Conservation (phyloP, 2,797 vertebrate species). For the Dromococcyx pavoninus region DNA sequence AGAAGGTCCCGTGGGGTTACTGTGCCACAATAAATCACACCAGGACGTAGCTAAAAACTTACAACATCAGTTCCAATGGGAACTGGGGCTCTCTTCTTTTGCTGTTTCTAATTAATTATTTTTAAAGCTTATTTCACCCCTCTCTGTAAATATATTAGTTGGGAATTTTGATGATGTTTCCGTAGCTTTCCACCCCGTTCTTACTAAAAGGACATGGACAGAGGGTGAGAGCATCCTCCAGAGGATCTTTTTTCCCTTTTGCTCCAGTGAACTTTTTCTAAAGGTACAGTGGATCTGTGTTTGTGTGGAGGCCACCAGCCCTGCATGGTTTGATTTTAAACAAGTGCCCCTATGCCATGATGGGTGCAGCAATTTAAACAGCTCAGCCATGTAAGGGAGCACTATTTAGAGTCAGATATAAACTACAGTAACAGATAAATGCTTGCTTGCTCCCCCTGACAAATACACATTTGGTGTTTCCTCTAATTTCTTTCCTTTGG, state of each 20-base stretch:
- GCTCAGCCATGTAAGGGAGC: background rate
- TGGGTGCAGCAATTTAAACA: background rate
- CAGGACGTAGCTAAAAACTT: background rate
- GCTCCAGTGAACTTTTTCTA: background rate
- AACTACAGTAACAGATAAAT: background rate
- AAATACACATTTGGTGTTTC: background rate
- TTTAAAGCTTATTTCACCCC: background rate
- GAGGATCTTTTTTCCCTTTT: background rate
- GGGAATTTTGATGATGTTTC: background rate
- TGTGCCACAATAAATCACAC: background rate
- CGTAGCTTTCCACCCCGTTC: rapidly evolving
- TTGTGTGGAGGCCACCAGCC: background rate
- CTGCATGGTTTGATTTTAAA: rapidly evolving
- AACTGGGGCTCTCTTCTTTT: rapidly evolving
- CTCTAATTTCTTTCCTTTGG: background rate
- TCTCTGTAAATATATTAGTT: rapidly evolving
- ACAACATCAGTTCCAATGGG: rapidly evolving
- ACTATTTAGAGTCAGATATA: rapidly evolving
- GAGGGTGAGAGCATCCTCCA: rapidly evolving
- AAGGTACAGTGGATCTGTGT: rapidly evolving
- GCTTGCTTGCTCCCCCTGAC: background rate
- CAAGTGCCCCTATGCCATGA: background rate
- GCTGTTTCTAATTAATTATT: background rate
- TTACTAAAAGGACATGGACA: rapidly evolving
- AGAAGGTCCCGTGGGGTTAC: background rate